phyloP scores from a whole-genome alignment of 2,797 vertebrate species.

The Yasuhikotakia modesta region DNA sequence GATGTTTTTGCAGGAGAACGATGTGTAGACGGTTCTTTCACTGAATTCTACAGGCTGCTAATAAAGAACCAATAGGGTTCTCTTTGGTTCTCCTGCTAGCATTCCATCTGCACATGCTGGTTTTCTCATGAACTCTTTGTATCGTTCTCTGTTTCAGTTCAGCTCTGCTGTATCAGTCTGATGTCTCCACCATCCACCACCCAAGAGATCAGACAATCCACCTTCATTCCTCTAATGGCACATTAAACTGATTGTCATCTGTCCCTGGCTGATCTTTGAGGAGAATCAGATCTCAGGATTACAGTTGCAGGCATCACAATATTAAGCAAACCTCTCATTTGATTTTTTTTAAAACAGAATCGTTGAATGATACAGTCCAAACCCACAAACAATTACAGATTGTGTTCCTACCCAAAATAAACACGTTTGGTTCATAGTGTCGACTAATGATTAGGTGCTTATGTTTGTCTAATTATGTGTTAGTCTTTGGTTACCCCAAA shows the following conservation, averaged over 20 bases:
- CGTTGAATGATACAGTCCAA: background rate
- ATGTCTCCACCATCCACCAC: slow-evolving; percentile 38
- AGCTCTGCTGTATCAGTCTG: slow-evolving; percentile 44
- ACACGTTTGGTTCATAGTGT: slow-evolving; percentile 24
- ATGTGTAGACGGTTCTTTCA: slow-evolving; percentile 46
- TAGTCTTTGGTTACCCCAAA: slow-evolving; percentile 5
- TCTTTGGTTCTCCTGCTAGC: background rate
- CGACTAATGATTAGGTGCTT: slow-evolving; percentile 34
- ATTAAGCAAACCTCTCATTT: slow-evolving; percentile 25
- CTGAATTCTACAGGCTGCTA: slow-evolving; percentile 48
- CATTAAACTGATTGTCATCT: slow-evolving; percentile 41
- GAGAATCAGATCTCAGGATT: slow-evolving; percentile 10
- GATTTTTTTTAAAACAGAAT: background rate
- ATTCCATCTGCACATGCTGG: background rate
- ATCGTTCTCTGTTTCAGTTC: slow-evolving; percentile 21
- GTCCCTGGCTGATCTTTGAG: slow-evolving; percentile 46
- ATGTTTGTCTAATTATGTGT: slow-evolving; percentile 41
- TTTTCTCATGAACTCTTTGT: too few species aligned
- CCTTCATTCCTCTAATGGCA: slow-evolving; percentile 53
- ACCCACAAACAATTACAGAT: background rate
- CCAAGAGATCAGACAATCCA: slow-evolving; percentile 28
- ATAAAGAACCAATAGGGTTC: slow-evolving; percentile 38
- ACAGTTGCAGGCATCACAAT: background rate
- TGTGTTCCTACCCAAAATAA: slow-evolving; percentile 36
- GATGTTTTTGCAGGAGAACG: slow-evolving; percentile 47